Percentiles rank a stretch among this genome's conserved stretches.
These are phyloP conservation scores for Agriopis aurantiaria DNA, from an alignment of 2,888 invertebrate species.

Conservation along the genomic window DNA sequence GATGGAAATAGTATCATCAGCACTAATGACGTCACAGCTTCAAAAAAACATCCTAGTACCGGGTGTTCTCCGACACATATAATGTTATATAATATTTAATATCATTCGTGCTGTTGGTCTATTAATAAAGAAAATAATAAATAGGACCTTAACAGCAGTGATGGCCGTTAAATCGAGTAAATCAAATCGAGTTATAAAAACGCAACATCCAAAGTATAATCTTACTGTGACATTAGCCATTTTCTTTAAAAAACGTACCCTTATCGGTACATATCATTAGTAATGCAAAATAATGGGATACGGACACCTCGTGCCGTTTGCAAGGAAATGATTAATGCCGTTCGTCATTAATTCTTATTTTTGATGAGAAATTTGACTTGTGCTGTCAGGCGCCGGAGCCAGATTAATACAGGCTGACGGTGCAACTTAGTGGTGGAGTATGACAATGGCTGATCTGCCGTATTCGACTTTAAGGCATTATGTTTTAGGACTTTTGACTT, in stretches of 20 bases:
- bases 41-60: too few relatives aligned
- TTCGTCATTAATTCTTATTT: conserved; percentile 86
- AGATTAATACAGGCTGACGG: conserved; percentile 85
- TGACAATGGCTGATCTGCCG: conserved; percentile 61
- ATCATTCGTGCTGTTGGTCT: too few relatives aligned
- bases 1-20: too few relatives aligned
- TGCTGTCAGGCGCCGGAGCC: conserved; percentile 83
- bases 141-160: not conserved
- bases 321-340: conserved; percentile 84
- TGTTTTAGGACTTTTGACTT: conserved; percentile 13
- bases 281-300: conserved; percentile 87
- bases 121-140: not conserved
- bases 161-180: not conserved
- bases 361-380: conserved; percentile 87
- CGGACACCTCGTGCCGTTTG: conserved; percentile 86
- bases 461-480: conserved; percentile 38
- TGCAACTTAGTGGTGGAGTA: conserved; percentile 73
- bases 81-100: too few relatives aligned
- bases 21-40: too few relatives aligned
- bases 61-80: too few relatives aligned
- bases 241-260: conserved; percentile 73
- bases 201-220: conserved; percentile 58
- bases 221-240: conserved; percentile 73
- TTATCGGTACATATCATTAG: conserved; percentile 86
- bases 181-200: conserved; percentile 27